Evolutionary conservation across 2,888 invertebrate species (phyloP), one percentile per base, ranked within the genome.

Genomic region (Myathropa florea): DNA sequence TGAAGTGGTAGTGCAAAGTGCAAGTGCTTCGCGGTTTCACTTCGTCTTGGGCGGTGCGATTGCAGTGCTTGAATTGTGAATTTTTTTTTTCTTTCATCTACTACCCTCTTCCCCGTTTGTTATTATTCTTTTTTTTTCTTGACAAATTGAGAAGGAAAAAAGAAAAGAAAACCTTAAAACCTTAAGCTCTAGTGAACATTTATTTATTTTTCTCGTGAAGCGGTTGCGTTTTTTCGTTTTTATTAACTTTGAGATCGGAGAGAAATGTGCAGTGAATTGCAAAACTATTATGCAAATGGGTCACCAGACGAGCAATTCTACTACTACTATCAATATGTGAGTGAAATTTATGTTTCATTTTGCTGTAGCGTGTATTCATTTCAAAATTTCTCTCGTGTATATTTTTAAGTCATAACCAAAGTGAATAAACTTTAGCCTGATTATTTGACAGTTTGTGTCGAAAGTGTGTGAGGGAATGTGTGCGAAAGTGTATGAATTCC

Each of bases 251-350:
- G 68, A 78, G 64, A 82, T 64, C 46, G 30, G 70, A 82, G 72
- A 78, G 89, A 81, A 84, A 89, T 89, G 89, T 89, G 89, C 83
- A 89, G 89, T 88, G 89, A 89, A 88, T 86, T 89, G 79, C 89
- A 89, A 84, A 89, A 88, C 80, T 86, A 77, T 88, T 89, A 86
- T 81, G 83, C 88, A 86, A 89, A 89, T 89, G 88, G 88, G 80
- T 83, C 88, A 88, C 75, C 88, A 76, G 88, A 88, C 79, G 88
- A 88, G 79, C 88, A 88, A 77, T 84, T 79, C 77, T 89, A 88
- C 68, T 89, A 88, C 85, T 89, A 88, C 65, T 89, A 88, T 80
- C 86, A 86, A 86, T 86, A 89, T 86, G 89, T 89, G 83, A 88
- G 89, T 89, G 75, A 71, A 64, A 72, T 36, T 64, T 57, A 0